phyloP scores from a whole-genome alignment of 1,140 invertebrate species.

The Caenorhabditis tropicalis region DNA sequence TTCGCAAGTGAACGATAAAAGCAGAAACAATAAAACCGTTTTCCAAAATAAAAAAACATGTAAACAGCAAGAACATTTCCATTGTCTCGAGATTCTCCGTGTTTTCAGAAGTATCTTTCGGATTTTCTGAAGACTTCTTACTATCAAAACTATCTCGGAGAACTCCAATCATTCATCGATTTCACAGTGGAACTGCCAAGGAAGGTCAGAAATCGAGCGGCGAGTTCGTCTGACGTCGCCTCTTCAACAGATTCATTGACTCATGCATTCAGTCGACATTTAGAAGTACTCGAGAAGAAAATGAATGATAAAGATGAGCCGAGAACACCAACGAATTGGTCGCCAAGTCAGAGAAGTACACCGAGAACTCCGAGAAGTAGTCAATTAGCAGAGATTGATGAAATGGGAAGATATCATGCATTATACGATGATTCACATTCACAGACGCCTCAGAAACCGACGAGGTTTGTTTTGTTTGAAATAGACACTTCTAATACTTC shows the following conservation, averaged over 20 bases:
- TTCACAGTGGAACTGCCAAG: slow-evolving; percentile 12
- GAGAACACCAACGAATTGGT: background rate
- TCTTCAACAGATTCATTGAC: slow-evolving; percentile 26
- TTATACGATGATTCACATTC: slow-evolving; percentile 20
- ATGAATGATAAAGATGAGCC: background rate
- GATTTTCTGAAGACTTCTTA: slow-evolving; percentile 17
- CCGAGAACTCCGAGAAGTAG: slow-evolving; percentile 5
- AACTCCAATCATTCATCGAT: slow-evolving; percentile 7
- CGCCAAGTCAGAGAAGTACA: slow-evolving; percentile 1
- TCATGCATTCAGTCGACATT: slow-evolving; percentile 20
- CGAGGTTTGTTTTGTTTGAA: slow-evolving; percentile 1
- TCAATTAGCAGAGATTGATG: background rate
- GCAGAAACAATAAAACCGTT: background rate
- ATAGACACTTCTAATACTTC: too few species aligned
- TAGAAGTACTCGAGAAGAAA: slow-evolving; percentile 18
- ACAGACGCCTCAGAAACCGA: slow-evolving; percentile 9
- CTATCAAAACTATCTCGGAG: background rate
- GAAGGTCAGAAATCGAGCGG: background rate
- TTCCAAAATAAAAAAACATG: background rate
- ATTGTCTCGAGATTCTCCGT: background rate
- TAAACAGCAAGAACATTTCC: background rate
- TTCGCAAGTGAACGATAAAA: background rate
- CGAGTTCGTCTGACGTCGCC: slow-evolving; percentile 26
- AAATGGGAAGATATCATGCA: slow-evolving; percentile 30
- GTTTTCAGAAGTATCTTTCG: background rate